These are phyloP conservation scores for Rhea americana DNA, from an alignment of 2,113 vertebrate species.

Conservation along the genomic window DNA sequence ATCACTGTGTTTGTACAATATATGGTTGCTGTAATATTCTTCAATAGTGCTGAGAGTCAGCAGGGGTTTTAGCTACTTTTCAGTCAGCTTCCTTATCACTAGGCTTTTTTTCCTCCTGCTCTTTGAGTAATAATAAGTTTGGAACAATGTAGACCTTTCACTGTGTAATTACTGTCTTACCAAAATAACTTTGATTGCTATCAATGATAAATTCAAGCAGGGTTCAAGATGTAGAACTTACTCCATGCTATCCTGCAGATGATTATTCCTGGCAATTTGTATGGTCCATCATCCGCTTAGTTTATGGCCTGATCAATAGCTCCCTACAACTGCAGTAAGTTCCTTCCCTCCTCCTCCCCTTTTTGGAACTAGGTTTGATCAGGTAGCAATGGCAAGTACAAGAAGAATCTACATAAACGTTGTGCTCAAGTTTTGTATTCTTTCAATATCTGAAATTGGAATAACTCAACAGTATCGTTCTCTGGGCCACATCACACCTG, in stretches of 20 bases:
- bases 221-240: not conserved
- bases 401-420: not conserved
- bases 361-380: not conserved
- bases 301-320: not conserved
- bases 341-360: not conserved
- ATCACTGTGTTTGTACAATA: not conserved
- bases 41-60: not conserved
- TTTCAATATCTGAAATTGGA: not conserved
- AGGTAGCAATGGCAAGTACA: not conserved
- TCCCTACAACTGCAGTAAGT: not conserved
- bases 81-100: not conserved
- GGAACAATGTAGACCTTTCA: not conserved
- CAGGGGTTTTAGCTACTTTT: not conserved
- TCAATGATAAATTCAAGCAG: not conserved
- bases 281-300: not conserved
- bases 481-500: not conserved
- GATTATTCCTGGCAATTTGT: not conserved
- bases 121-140: not conserved
- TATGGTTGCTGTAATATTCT: not conserved
- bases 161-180: not conserved
- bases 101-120: not conserved
- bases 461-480: not conserved
- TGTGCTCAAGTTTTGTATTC: not conserved
- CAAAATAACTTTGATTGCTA: not conserved
- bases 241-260: not conserved